These are phyloP conservation scores for Bolinopsis microptera DNA, from an alignment of 37 sponge, comb jelly and placozoan species.

Conservation along the genomic window DNA sequence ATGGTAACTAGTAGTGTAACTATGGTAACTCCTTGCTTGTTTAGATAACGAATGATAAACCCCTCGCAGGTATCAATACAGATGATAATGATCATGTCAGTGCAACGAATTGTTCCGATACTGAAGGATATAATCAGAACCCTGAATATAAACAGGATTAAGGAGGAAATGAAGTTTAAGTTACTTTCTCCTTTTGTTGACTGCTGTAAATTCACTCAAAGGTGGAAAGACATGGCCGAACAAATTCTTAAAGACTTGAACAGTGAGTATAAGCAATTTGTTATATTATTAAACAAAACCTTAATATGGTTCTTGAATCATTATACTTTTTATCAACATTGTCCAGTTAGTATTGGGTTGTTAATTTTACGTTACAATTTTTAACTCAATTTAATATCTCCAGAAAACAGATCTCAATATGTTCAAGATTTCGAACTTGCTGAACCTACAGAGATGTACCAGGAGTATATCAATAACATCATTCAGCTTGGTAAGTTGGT, in stretches of 20 bases:
- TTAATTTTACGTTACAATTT: too few relatives aligned
- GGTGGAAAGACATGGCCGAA: constrained; percentile 9
- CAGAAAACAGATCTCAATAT: constrained; percentile 22
- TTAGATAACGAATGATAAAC: too few relatives aligned
- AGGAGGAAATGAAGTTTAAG: constrained; percentile 21
- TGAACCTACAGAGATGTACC: constrained; percentile 55
- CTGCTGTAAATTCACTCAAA: background rate
- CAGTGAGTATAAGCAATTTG: background rate
- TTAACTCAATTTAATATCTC: too few relatives aligned
- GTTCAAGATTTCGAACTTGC: constrained; percentile 30
- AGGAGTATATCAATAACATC: constrained; percentile 48
- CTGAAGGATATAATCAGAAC: background rate
- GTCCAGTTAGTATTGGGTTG: too few relatives aligned
- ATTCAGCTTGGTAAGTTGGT: constrained; percentile 50
- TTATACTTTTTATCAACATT: too few relatives aligned
- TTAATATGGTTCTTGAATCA: too few relatives aligned
- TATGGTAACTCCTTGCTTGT: too few relatives aligned
- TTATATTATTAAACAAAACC: too few relatives aligned
- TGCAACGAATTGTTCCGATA: constrained; percentile 7
- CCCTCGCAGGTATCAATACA: constrained; percentile 53
- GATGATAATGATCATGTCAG: constrained; percentile 59
- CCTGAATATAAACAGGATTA: constrained; percentile 10
- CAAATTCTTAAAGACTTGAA: constrained; percentile 3
- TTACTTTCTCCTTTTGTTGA: background rate
- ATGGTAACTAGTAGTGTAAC: too few relatives aligned